phyloP scores from a whole-genome alignment of 2,113 vertebrate genomes.

The Martes martes region DNA sequence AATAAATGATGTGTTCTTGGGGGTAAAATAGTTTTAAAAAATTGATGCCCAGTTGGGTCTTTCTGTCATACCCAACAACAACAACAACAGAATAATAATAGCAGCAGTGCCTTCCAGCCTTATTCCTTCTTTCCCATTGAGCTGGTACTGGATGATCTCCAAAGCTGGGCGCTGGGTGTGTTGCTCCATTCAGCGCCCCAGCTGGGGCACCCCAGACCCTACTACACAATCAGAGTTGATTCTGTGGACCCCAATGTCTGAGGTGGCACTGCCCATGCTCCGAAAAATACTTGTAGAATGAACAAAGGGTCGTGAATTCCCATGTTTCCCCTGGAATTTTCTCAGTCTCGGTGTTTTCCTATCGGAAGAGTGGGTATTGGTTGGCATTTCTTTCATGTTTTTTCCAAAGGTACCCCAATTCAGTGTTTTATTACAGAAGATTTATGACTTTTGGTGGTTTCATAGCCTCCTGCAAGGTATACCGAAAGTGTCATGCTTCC shows the following conservation, averaged over 20 bases:
- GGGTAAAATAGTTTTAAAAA: background rate
- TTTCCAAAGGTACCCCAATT: background rate
- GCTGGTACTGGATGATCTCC: background rate
- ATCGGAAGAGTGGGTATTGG: background rate
- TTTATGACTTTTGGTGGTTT: background rate
- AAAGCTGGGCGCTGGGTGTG: background rate
- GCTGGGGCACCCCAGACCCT: background rate
- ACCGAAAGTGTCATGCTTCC: background rate
- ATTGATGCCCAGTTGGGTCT: background rate
- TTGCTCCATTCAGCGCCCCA: background rate
- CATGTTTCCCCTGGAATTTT: background rate
- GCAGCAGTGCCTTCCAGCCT: too few species aligned
- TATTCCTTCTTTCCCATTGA: background rate
- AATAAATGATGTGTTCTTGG: background rate
- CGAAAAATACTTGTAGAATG: background rate
- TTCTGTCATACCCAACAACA: background rate
- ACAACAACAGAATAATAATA: background rate
- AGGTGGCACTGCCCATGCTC: background rate
- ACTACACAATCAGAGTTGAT: background rate
- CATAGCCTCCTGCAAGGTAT: too few species aligned
- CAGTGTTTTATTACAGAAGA: background rate
- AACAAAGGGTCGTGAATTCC: background rate
- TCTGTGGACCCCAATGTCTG: background rate
- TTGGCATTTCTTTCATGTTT: background rate
- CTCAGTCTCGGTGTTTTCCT: background rate